These are phyloP conservation scores for Dasyprocta punctata DNA, from an alignment of 2,113 vertebrate genomes.

Conservation along the genomic window DNA sequence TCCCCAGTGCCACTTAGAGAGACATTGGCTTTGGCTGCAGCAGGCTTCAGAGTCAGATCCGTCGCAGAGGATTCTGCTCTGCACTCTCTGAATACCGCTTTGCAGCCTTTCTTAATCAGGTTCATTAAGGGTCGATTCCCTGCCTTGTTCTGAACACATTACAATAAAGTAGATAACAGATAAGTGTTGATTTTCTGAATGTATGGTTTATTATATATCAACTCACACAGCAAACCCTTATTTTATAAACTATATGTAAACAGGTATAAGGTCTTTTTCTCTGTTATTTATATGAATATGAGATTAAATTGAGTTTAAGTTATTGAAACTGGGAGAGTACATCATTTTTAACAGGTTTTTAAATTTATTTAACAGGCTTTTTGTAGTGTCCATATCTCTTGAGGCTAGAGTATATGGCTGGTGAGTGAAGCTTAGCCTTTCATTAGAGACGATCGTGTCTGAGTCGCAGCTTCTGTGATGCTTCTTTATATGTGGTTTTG, in stretches of 20 bases:
- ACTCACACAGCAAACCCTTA: neutral
- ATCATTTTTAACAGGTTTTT: neutral
- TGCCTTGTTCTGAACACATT: neutral
- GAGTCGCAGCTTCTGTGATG: neutral
- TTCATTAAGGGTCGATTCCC: neutral
- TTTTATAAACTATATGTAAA: neutral
- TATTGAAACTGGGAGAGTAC: neutral
- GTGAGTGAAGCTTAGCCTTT: neutral
- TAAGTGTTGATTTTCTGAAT: neutral
- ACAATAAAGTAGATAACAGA: neutral
- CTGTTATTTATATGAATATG: neutral
- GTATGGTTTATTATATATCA: neutral
- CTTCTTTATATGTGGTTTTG: neutral
- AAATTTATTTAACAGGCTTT: neutral
- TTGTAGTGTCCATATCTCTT: neutral
- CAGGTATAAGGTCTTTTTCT: neutral
- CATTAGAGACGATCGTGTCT: neutral
- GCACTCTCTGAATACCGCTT: neutral
- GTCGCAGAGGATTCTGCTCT: neutral
- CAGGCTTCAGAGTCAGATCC: neutral
- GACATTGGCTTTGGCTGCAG: neutral
- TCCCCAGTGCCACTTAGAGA: neutral
- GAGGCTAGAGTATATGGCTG: neutral
- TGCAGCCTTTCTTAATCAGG: neutral
- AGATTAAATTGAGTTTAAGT: neutral